A percentile compares a stretch with the other conserved stretches of the same genome.
phyloP scores from a whole-genome alignment of 2,113 vertebrate genomes.

The Cygnus atratus region DNA sequence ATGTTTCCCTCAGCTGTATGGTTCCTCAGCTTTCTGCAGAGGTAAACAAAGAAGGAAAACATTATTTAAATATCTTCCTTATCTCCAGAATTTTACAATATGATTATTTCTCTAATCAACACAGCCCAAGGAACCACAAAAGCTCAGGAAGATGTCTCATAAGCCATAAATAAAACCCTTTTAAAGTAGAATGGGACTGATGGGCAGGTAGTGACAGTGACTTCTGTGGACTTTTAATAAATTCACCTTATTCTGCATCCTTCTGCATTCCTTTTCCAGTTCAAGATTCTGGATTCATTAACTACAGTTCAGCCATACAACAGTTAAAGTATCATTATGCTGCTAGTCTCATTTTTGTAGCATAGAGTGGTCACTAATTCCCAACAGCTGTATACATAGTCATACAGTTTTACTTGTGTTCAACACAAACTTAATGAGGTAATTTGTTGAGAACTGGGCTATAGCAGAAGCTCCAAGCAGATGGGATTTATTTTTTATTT shows the following conservation, averaged over 20 bases:
- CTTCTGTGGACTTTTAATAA: neutral
- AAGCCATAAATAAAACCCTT: neutral
- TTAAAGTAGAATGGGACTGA: neutral
- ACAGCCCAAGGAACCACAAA: neutral
- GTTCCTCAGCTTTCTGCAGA: neutral
- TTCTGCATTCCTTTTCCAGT: neutral
- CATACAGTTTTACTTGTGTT: neutral
- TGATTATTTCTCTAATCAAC: conserved; percentile 26
- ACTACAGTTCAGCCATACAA: neutral
- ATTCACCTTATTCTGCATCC: neutral
- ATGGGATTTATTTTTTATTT: neutral
- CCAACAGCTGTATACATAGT: neutral
- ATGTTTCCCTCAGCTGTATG: conserved; percentile 8
- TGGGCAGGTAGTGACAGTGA: neutral
- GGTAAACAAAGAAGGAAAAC: conserved; percentile 30
- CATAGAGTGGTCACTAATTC: neutral
- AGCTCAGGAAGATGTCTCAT: neutral
- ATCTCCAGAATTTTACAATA: conserved; percentile 9
- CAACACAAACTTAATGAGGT: conserved; percentile 4
- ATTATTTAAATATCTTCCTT: conserved; percentile 26
- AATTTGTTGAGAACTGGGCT: neutral
- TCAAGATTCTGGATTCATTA: neutral
- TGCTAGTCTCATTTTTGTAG: neutral
- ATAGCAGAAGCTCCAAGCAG: neutral
- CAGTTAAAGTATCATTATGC: accelerated